phyloP scores from a whole-genome alignment of 2,113 vertebrate genomes.

The Notothenia rossii region DNA sequence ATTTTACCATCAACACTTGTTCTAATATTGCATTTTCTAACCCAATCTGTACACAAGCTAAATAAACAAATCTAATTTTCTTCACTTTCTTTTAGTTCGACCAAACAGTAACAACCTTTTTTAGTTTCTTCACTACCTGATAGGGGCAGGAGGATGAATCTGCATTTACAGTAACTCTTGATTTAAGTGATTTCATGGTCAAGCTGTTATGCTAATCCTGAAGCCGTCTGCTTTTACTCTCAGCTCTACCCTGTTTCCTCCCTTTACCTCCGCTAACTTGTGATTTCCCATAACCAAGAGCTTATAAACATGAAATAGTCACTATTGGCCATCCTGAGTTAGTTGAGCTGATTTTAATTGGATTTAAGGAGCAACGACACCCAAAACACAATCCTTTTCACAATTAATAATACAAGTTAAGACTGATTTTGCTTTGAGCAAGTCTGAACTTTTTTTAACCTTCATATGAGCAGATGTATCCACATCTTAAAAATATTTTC shows the following conservation, averaged over 20 bases:
- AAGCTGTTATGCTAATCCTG: conserved; percentile 32
- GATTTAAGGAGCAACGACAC: conserved; percentile 16
- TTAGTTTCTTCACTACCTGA: conserved; percentile 26
- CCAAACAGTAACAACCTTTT: background rate
- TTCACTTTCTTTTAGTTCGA: conserved; percentile 6
- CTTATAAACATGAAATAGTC: conserved; percentile 20
- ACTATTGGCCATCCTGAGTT: conserved; percentile 59
- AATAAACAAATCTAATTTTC: conserved; percentile 27
- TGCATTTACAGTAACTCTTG: conserved; percentile 25
- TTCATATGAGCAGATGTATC: background rate
- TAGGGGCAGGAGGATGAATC: conserved; percentile 24
- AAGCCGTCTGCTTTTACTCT: conserved; percentile 30
- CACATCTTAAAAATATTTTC: conserved; percentile 6
- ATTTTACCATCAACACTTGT: conserved; percentile 16
- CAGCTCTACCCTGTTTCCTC: conserved; percentile 57
- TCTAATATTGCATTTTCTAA: conserved; percentile 32
- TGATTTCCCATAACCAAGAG: conserved; percentile 36
- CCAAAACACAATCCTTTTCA: conserved; percentile 18
- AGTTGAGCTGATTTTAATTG: conserved; percentile 20
- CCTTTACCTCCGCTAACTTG: conserved; percentile 47
- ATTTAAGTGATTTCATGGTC: conserved; percentile 22
- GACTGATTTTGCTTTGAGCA: conserved; percentile 25
- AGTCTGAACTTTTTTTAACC: background rate
- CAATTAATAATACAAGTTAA: conserved; percentile 25
- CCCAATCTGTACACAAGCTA: conserved; percentile 34